Evolutionary conservation across 2,113 vertebrate species (phyloP).

Genomic region (Xiphophorus maculatus): DNA sequence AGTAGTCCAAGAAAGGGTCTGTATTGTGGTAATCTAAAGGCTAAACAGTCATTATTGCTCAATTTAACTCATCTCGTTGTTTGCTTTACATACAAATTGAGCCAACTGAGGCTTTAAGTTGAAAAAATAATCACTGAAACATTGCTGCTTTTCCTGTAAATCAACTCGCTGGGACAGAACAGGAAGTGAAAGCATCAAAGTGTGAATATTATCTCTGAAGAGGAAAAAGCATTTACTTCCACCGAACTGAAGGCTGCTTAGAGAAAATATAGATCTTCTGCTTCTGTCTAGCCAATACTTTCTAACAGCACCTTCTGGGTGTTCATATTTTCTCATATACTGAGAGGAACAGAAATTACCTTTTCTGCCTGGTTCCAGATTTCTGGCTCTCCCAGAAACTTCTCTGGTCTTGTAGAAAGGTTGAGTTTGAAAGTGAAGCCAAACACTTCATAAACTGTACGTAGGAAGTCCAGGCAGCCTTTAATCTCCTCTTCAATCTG

Average conservation of each 20-base stretch:
- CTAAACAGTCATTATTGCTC: constrained; percentile 18
- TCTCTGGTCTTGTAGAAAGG: constrained; percentile 96
- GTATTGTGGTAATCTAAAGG: background rate
- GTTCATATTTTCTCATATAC: constrained; percentile 19
- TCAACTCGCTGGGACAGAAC: constrained; percentile 12
- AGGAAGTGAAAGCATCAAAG: constrained; percentile 17
- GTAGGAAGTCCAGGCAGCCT: constrained; percentile 93
- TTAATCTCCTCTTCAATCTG: constrained; percentile 97
- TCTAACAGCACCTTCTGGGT: constrained; percentile 5
- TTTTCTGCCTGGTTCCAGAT: constrained; percentile 96
- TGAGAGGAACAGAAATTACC: constrained; percentile 71
- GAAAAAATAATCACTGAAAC: background rate
- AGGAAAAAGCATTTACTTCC: background rate
- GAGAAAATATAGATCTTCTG: constrained; percentile 16
- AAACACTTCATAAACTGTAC: constrained; percentile 90
- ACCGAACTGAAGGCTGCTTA: constrained; percentile 25
- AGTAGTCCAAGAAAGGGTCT: background rate
- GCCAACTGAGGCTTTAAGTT: constrained; percentile 7
- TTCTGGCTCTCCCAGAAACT: constrained; percentile 91
- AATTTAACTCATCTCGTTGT: constrained; percentile 6
- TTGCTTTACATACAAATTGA: constrained; percentile 21
- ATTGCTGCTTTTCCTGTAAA: constrained; percentile 19
- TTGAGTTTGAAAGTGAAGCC: constrained; percentile 98
- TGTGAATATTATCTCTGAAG: too few relatives aligned
- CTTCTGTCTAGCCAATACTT: constrained; percentile 38